Evolutionary conservation across 53 echinoderm and acorn worm genomes (phyloP).

Genomic region (Astropecten irregularis): DNA sequence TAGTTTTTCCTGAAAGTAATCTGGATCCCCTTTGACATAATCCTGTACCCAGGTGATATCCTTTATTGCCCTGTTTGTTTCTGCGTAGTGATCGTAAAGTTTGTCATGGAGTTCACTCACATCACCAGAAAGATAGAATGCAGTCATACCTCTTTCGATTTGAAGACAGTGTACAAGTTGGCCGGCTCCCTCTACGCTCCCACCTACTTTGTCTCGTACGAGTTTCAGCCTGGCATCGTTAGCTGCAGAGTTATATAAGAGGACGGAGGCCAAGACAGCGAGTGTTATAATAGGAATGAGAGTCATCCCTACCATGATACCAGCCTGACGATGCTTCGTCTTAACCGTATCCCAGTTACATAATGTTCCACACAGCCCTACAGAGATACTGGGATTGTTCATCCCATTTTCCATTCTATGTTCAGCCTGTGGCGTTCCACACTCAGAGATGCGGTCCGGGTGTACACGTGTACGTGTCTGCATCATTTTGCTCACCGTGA

Average conservation of each 20-base stretch:
- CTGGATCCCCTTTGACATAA: too few species aligned
- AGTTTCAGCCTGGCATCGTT: not conserved
- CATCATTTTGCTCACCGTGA: too few species aligned
- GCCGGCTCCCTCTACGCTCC: slow-evolving; percentile 23
- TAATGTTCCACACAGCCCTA: too few species aligned
- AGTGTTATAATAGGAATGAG: slow-evolving; percentile 12
- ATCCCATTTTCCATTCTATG: too few species aligned
- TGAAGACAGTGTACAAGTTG: slow-evolving; percentile 34
- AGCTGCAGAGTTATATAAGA: not conserved
- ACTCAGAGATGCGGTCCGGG: too few species aligned
- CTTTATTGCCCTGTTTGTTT: slow-evolving; percentile 33
- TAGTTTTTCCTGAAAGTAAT: too few species aligned
- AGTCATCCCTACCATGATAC: slow-evolving; percentile 16
- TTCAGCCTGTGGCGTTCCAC: too few species aligned
- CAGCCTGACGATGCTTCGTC: not conserved
- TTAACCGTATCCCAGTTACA: too few species aligned
- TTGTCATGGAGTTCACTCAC: too few species aligned
- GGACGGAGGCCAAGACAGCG: not conserved
- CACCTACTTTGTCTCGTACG: not conserved
- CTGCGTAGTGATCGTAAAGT: slow-evolving; percentile 4
- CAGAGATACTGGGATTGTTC: too few species aligned
- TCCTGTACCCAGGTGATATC: too few species aligned
- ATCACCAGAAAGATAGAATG: not conserved
- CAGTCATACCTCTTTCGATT: slow-evolving; percentile 42
- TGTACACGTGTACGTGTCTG: too few species aligned